Base-by-base conservation (phyloP, 1,140 invertebrate genomes). In the Halesus radiatus region DNA sequence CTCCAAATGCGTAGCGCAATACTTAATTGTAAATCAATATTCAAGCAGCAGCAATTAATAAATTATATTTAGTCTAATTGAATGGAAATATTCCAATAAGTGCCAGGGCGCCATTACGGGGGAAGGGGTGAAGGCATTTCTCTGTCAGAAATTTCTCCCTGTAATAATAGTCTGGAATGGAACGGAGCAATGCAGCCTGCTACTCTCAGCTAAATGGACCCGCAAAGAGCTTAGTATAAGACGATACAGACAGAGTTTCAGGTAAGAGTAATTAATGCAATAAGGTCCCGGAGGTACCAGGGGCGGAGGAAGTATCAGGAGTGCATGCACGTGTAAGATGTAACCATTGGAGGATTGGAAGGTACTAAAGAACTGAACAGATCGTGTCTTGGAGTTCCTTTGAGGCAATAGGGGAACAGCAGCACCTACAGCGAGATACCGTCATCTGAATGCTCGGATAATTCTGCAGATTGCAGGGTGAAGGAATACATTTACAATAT, bases 181-280 rank as follows among this genome's bases (percentile, higher is more conserved):
- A 22, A 7, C 1, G 20, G 60, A 64, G 60, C 20, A 7, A 64
- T 18, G 26, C n/a, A n/a, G 10, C 58, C 26, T 1, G 64, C 2
- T 68, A n/a, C 64, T 68, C 18, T 3, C 29, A 68, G 64, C 15
- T 32, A 45, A 68, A 68, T 68, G 64, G 64, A 68, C 29, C 37
- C 22, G 7, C 26, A 68, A 68, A 68, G 64, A 64, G 64, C 32
- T 68, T 68, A 68, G 29, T 68, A 26, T 45, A 45, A 45, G 64
- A 68, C 32, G 64, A 16, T 68, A 45, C 64, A 45, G 32, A 22
- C 26, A 68, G 29, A 5, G 16, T 45, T 13, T 22, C 64, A 68
- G 64, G 64, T 68, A 50, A 50, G 16, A 32, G n/a, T 68, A 32
- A 68, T 68, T 68, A 45, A 68, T 37, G 64, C 64, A 37, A 68